A percentile compares a stretch with the other conserved stretches of the same genome.
Conservation (phyloP, 2,888 invertebrate genomes). For the Hydropsyche betteni region DNA sequence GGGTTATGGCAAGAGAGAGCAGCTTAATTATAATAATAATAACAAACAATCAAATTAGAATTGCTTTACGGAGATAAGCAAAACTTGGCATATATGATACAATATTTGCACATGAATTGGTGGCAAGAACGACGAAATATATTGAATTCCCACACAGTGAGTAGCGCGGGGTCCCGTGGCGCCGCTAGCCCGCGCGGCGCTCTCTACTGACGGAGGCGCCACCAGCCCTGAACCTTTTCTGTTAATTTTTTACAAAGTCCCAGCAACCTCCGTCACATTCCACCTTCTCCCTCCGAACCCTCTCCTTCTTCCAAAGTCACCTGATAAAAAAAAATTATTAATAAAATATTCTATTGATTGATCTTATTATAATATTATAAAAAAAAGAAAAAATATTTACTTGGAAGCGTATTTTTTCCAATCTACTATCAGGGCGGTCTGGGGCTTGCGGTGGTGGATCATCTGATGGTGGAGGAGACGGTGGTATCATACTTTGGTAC, state of each 20-base stretch:
- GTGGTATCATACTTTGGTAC: conserved; percentile 94
- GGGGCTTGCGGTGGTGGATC: conserved; percentile 64
- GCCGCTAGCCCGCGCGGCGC: conserved; percentile 32
- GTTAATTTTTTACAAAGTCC: conserved; percentile 90
- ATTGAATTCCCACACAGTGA: conserved; percentile 19
- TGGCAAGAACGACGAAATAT: conserved; percentile 11
- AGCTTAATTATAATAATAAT: conserved; percentile 42
- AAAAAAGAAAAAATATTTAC: conserved; percentile 56
- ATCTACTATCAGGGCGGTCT: conserved; percentile 66
- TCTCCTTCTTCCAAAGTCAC: conserved; percentile 90
- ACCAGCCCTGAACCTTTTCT: conserved; percentile 89
- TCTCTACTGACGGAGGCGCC: conserved; percentile 78
- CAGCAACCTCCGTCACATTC: conserved; percentile 94
- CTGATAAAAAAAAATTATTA: conserved; percentile 58
- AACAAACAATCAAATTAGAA: conserved; percentile 39
- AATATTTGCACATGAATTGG: conserved; percentile 34
- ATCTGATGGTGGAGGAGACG: conserved; percentile 78
- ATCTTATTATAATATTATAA: neutral
- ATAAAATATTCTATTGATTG: neutral
- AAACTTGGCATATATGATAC: conserved; percentile 45
- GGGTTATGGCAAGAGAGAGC: conserved; percentile 51
- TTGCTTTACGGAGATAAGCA: conserved; percentile 47
- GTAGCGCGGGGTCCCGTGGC: conserved; percentile 36
- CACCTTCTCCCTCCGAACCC: conserved; percentile 71
- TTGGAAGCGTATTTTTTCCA: conserved; percentile 79